phyloP scores from a whole-genome alignment of 2,797 vertebrate species.

The Okamejei kenojei region DNA sequence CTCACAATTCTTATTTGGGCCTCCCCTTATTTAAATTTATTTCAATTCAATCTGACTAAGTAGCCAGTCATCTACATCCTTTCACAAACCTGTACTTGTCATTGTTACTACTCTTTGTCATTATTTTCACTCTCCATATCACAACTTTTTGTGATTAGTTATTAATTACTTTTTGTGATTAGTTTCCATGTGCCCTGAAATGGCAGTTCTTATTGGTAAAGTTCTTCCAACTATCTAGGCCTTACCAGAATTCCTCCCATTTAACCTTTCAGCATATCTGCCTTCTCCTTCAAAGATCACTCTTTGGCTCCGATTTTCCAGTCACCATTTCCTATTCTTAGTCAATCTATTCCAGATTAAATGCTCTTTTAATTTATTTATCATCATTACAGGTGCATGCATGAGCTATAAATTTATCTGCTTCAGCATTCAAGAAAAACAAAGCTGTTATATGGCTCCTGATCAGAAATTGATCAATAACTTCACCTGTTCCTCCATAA shows the following conservation, averaged over 20 bases:
- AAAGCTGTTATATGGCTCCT: background rate
- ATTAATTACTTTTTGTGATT: background rate
- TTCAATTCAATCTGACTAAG: background rate
- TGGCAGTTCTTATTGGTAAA: background rate
- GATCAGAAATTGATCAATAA: background rate
- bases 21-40: background rate
- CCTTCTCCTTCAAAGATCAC: background rate
- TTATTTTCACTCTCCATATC: background rate
- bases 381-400: background rate
- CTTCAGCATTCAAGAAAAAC: background rate
- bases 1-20: background rate
- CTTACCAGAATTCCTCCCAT: background rate
- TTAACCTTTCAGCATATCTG: background rate
- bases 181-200: background rate
- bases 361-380: background rate
- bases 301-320: background rate
- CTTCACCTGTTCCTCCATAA: background rate
- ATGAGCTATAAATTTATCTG: background rate
- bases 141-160: too few species aligned
- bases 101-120: background rate
- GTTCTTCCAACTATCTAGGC: background rate
- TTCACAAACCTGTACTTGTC: background rate
- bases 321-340: background rate
- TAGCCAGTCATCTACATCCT: background rate
- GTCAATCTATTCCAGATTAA: background rate